Percentiles rank a stretch among this genome's conserved stretches.
Conservation (phyloP, 2,113 vertebrate species). For the Notothenia coriiceps region DNA sequence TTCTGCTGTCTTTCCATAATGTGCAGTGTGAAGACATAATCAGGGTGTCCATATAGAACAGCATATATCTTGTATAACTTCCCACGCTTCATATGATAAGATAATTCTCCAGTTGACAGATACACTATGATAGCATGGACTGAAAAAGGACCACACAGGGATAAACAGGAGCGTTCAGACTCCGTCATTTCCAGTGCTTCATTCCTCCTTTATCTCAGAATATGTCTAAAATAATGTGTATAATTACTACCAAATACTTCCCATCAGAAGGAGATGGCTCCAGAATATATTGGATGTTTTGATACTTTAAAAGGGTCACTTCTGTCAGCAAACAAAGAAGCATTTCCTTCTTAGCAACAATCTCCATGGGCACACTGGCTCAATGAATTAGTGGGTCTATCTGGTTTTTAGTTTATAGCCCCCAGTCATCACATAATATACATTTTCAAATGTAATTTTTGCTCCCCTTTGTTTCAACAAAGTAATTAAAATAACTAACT, state of each 20-base stretch:
- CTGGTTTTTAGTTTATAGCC: conserved; percentile 15
- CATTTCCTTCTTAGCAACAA: conserved; percentile 46
- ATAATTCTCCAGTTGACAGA: background rate
- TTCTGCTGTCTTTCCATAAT: background rate
- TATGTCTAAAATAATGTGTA: background rate
- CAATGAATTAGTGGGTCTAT: conserved; percentile 32
- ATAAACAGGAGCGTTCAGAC: background rate
- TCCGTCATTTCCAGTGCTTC: background rate
- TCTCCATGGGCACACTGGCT: conserved; percentile 31
- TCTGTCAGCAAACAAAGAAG: conserved; percentile 41
- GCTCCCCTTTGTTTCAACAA: background rate
- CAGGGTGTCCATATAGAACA: background rate
- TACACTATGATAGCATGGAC: background rate
- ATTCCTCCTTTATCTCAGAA: background rate
- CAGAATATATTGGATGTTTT: conserved; percentile 26
- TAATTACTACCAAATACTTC: conserved; percentile 11
- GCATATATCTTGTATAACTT: background rate
- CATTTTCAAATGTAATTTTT: conserved; percentile 22
- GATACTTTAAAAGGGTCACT: conserved; percentile 27
- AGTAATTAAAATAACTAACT: background rate
- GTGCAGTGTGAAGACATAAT: background rate
- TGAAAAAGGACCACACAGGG: conserved; percentile 2
- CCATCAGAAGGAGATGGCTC: background rate
- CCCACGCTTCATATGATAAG: background rate
- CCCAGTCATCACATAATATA: conserved; percentile 8